phyloP scores from a whole-genome alignment of 2,888 invertebrate genomes.

The Physocephala rufipes region DNA sequence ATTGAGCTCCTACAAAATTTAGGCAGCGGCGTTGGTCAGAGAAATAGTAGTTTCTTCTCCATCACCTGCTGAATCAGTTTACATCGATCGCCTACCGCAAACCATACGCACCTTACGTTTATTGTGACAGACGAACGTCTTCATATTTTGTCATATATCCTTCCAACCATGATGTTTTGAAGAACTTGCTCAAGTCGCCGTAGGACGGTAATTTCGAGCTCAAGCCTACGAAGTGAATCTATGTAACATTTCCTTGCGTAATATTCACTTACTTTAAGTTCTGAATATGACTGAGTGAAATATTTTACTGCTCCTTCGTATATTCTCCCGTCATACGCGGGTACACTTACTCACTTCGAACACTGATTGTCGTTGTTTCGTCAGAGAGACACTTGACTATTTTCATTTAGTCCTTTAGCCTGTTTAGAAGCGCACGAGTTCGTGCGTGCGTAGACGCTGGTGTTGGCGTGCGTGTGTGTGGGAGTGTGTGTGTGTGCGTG shows the following conservation, averaged over 20 bases:
- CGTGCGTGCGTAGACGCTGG: slow-evolving; percentile 33
- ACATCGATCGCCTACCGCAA: not conserved
- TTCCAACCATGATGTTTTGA: slow-evolving; percentile 25
- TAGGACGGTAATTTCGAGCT: slow-evolving; percentile 26
- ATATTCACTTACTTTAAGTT: not conserved
- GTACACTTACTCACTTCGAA: too few species aligned
- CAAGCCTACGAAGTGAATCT: slow-evolving; percentile 5
- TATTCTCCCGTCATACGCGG: slow-evolving; percentile 21
- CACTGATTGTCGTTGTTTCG: not conserved
- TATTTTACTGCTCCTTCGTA: slow-evolving; percentile 19
- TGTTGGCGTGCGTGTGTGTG: slow-evolving; percentile 30
- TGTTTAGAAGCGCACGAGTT: slow-evolving; percentile 21
- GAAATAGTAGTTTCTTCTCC: not conserved
- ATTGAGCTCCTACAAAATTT: slow-evolving; percentile 1
- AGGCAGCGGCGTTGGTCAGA: not conserved
- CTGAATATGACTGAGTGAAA: slow-evolving; percentile 24
- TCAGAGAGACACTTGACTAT: slow-evolving; percentile 25
- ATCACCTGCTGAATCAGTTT: not conserved
- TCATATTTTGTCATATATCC: slow-evolving; percentile 25
- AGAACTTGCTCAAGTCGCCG: slow-evolving; percentile 18
- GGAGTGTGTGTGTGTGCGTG: slow-evolving; percentile 22
- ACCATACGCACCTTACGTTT: too few species aligned
- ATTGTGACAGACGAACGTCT: not conserved
- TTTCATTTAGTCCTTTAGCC: slow-evolving; percentile 31
- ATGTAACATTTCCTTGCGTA: too few species aligned